phyloP scores from a whole-genome alignment of 2,113 vertebrate species.

The Chascanopsetta lugubris region DNA sequence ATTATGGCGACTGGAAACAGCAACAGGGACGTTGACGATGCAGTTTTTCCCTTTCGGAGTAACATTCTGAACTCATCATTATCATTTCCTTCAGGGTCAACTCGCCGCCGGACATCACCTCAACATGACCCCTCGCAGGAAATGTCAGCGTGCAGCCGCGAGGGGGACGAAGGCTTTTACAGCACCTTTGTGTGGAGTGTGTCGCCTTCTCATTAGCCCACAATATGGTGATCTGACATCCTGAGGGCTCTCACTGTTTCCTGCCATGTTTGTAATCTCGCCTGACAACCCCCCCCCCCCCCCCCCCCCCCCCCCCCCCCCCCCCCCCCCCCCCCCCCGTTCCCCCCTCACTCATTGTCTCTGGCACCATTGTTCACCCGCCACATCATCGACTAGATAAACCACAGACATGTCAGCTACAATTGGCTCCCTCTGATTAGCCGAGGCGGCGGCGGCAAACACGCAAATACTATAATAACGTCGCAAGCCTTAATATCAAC shows the following conservation, averaged over 20 bases:
- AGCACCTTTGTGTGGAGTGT: slow-evolving; percentile 69
- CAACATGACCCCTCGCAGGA: slow-evolving; percentile 57
- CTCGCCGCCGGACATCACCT: slow-evolving; percentile 54
- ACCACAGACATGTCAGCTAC: slow-evolving; percentile 73
- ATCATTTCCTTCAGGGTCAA: slow-evolving; percentile 37
- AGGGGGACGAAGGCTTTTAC: slow-evolving; percentile 48
- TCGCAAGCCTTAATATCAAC: slow-evolving; percentile 36
- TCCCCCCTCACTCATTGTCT: slow-evolving; percentile 49
- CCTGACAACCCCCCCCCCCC: slow-evolving; percentile 50
- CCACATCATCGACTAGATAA: slow-evolving; percentile 75
- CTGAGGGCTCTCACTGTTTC: slow-evolving; percentile 43
- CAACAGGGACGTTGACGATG: slow-evolving; percentile 36
- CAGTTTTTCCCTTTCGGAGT: slow-evolving; percentile 19
- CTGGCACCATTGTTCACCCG: slow-evolving; percentile 70
- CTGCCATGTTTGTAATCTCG: slow-evolving; percentile 66
- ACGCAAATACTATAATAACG: slow-evolving; percentile 23
- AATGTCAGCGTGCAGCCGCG: slow-evolving; percentile 57
- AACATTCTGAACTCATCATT: slow-evolving; percentile 17
- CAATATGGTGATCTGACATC: slow-evolving; percentile 72
- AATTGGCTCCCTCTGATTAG: slow-evolving; percentile 71
- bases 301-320: background rate
- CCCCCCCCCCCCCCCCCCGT: background rate
- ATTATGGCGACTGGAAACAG: slow-evolving; percentile 44
- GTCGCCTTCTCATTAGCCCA: slow-evolving; percentile 69
- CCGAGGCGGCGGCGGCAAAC: slow-evolving; percentile 31